These are phyloP conservation scores for Oxytorus armatus DNA, from an alignment of 2,888 invertebrate species.

Conservation along the genomic window DNA sequence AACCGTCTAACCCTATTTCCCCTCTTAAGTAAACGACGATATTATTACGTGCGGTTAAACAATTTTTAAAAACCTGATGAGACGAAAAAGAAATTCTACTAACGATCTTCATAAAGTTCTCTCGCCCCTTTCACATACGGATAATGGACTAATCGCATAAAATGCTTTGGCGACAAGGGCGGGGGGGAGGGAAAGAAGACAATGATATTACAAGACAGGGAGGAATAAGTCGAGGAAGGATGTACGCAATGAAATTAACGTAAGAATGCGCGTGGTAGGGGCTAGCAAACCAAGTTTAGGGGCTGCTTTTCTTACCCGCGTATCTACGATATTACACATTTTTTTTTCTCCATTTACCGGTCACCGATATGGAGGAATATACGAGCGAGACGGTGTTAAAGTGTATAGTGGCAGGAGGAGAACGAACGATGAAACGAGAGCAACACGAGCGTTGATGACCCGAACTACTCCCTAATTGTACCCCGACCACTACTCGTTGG, in stretches of 20 bases:
- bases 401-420: slow-evolving; percentile 15
- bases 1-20: no score
- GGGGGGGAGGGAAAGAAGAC: slow-evolving; percentile 21
- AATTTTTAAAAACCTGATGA: not conserved
- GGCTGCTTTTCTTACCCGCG: slow-evolving; percentile 17
- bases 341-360: slow-evolving; percentile 13
- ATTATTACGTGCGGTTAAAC: not conserved
- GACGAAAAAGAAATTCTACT: not conserved
- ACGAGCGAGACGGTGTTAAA: not conserved
- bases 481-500: slow-evolving; percentile 77
- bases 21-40: no score
- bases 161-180: not conserved
- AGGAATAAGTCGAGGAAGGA: slow-evolving; percentile 38
- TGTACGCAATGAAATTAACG: slow-evolving; percentile 54
- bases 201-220: slow-evolving; percentile 19
- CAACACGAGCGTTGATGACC: slow-evolving; percentile 75
- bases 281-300: slow-evolving; percentile 36
- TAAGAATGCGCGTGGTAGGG: slow-evolving; percentile 44
- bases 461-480: slow-evolving; percentile 80
- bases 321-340: slow-evolving; percentile 18
- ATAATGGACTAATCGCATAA: slow-evolving; percentile 42
- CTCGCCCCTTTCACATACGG: not conserved
- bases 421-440: slow-evolving; percentile 38
- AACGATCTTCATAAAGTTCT: slow-evolving; percentile 8
- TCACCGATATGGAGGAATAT: not conserved